These are phyloP conservation scores for Iguana delicatissima DNA, from an alignment of 2,797 vertebrate species.

Conservation along the genomic window DNA sequence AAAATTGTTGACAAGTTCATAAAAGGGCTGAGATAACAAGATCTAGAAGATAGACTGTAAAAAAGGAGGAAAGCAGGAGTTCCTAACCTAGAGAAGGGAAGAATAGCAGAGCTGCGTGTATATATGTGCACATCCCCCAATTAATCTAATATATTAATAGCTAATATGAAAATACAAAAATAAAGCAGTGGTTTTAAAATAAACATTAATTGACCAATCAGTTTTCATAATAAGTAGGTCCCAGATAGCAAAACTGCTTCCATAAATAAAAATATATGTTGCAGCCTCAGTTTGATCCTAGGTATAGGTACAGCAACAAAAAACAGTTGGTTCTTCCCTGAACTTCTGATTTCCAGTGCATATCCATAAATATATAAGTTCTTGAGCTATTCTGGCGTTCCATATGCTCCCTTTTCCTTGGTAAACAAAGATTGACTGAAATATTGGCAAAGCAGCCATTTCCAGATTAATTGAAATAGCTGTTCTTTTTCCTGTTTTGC, in stretches of 20 bases:
- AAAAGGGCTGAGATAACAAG: neutral
- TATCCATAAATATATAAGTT: neutral
- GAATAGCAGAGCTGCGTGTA: neutral
- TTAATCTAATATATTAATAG: too few relatives aligned
- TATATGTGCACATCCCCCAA: too few relatives aligned
- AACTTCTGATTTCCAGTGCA: neutral
- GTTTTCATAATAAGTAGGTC: neutral
- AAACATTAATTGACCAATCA: neutral
- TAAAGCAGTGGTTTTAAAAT: conserved; percentile 1
- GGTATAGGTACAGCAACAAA: neutral
- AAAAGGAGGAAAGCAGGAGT: neutral
- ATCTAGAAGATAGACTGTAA: conserved; percentile 1
- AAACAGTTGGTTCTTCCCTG: neutral
- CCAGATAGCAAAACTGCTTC: neutral
- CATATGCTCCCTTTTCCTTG: neutral
- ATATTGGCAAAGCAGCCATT: conserved; percentile 39
- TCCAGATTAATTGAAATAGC: conserved; percentile 26
- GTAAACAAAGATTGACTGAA: conserved; percentile 46
- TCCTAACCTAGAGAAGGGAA: neutral
- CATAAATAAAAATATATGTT: neutral
- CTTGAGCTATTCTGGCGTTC: conserved; percentile 20
- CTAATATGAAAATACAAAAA: neutral
- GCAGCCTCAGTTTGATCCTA: neutral
- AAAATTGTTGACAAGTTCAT: neutral
- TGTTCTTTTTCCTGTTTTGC: conserved; percentile 45